Evolutionary conservation across 2,888 invertebrate genomes (phyloP).

Genomic region (Dryococelus australis): DNA sequence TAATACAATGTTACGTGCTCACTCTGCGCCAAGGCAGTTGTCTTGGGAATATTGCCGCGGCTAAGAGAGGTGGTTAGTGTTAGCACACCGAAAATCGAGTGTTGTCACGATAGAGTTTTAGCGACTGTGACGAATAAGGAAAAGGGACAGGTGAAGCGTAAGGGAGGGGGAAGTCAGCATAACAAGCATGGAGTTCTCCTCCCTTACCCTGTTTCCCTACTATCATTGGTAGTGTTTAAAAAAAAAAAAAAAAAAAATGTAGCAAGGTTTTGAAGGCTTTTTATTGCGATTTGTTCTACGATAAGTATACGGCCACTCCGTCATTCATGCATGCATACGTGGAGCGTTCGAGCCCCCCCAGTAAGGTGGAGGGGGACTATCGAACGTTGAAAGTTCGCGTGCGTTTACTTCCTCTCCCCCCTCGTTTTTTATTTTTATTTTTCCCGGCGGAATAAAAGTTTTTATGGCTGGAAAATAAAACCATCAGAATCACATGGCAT

Average conservation of each 20-base stretch:
- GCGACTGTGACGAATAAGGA: neutral
- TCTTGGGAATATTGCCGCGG: neutral
- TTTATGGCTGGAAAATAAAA: slow-evolving; percentile 9
- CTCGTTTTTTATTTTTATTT: neutral
- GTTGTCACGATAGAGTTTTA: neutral
- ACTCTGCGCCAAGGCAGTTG: neutral
- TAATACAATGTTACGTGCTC: too few relatives aligned
- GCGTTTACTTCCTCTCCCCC: neutral
- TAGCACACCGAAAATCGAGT: neutral
- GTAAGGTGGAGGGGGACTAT: neutral
- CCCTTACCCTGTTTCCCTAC: too few relatives aligned
- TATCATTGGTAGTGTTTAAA: neutral
- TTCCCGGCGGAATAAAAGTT: slow-evolving; percentile 7
- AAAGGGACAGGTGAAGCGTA: neutral
- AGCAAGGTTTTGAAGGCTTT: neutral
- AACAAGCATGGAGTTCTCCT: neutral
- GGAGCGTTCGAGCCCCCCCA: neutral
- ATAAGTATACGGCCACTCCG: neutral
- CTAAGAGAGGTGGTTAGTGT: neutral
- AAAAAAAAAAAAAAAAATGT: neutral
- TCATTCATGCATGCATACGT: neutral
- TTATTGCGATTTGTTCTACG: neutral
- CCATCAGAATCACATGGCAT: neutral
- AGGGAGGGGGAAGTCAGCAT: neutral
- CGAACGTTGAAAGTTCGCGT: neutral